phyloP scores from a whole-genome alignment of 2,797 vertebrate genomes.

The Tarsius wallacei region DNA sequence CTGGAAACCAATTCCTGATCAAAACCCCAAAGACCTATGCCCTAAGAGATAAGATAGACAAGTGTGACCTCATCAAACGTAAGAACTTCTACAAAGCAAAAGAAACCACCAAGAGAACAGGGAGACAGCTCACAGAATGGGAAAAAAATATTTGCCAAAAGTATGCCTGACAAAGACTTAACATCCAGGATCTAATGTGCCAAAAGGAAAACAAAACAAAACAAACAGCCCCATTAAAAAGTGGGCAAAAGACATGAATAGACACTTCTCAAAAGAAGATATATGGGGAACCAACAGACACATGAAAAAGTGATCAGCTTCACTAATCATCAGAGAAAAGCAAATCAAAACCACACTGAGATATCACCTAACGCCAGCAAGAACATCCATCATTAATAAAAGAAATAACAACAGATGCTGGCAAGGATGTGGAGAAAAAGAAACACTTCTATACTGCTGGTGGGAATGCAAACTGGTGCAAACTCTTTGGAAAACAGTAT shows the following conservation, averaged over 20 bases:
- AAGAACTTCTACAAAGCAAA: too few relatives aligned
- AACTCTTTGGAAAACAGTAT: not conserved
- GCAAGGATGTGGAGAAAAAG: not conserved
- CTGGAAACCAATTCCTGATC: too few relatives aligned
- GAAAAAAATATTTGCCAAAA: too few relatives aligned
- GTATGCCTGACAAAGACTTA: too few relatives aligned
- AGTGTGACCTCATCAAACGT: too few relatives aligned
- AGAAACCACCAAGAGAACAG: too few relatives aligned
- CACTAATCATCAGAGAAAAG: not conserved
- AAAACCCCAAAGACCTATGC: too few relatives aligned
- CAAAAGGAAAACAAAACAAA: too few relatives aligned
- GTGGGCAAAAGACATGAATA: not conserved
- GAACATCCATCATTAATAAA: not conserved
- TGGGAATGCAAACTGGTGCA: not conserved
- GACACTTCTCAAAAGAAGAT: not conserved
- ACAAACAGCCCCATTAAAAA: not conserved
- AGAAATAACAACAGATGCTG: not conserved
- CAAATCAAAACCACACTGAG: not conserved
- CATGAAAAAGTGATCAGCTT: not conserved
- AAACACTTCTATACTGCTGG: not conserved
- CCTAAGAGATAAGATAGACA: too few relatives aligned
- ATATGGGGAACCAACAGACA: not conserved
- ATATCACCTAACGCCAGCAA: not conserved
- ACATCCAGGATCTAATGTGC: too few relatives aligned
- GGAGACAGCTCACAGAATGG: too few relatives aligned